Base-by-base conservation (phyloP, 2,888 invertebrate species). In the Philereme vetulata region DNA sequence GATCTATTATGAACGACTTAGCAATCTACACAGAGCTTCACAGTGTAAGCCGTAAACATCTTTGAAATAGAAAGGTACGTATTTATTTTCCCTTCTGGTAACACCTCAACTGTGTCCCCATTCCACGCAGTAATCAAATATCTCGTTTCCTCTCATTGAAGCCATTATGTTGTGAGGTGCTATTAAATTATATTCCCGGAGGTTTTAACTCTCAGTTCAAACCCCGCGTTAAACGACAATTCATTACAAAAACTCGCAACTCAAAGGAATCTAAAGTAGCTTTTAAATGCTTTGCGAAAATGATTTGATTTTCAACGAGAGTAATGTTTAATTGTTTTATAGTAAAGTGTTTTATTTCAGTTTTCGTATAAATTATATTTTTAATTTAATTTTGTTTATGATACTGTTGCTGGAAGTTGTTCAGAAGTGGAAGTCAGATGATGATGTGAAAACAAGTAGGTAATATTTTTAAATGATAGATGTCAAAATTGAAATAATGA, bases 161-260 rank as follows among this genome's bases (percentile, higher is more conserved):
- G 68, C 69, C 67, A 72, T 77, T 74, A 75, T 63, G 66, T 61
- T 59, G 67, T 61, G 65, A 70, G 68, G 61, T 62, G 66, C 71
- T 71, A 72, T 76, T 74, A 77, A 73, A 74, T 74, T 73, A 76
- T 71, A 72, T 70, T 66, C 71, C 62, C 70, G 48, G 49, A 68
- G 65, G 68, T 54, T 61, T 64, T 59, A 60, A 53, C 56, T 65
- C 62, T 60, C 48, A 64, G 48, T 45, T 56, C 21, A 21, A 21
- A 21, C 21, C 21, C 21, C 21, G 44, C 54, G 62, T 54, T 63
- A 65, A 65, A 65, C 64, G 68, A 70, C 64, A 63, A 67, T 68
- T 68, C 54, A 67, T 66, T 66, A 66, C 66, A 67, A 65, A 70
- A 67, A 66, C 64, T 65, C 56, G 57, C 60, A 64, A 62, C 64